Percentiles rank a stretch among this genome's conserved stretches.
Evolutionary conservation across 2,113 vertebrate genomes (phyloP).

Genomic region (Hypocryptadius cinnamomeus): DNA sequence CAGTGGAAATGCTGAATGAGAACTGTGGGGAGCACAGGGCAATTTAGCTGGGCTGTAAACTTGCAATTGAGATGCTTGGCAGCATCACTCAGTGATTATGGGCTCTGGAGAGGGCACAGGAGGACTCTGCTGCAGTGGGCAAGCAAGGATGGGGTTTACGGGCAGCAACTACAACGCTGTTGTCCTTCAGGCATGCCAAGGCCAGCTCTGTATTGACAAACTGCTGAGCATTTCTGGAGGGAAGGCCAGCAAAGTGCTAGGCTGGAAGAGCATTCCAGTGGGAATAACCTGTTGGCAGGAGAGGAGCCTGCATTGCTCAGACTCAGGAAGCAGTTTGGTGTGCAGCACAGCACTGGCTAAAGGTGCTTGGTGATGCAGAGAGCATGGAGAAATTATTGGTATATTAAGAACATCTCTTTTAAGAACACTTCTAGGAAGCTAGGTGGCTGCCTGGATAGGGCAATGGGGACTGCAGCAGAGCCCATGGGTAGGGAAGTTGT

Average conservation of each 20-base stretch:
- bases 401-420: background rate
- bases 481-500: background rate
- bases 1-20: background rate
- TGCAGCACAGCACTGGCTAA: background rate
- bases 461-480: background rate
- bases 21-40: background rate
- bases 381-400: background rate
- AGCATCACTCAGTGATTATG: background rate
- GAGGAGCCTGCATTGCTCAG: background rate
- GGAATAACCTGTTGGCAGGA: background rate
- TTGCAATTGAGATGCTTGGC: slow-evolving; percentile 3
- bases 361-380: background rate
- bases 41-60: background rate
- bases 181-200: background rate
- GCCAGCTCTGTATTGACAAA: background rate
- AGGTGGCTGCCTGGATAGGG: background rate
- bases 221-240: background rate
- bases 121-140: background rate
- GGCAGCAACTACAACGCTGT: background rate
- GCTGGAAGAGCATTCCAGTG: background rate
- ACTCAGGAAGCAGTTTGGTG: background rate
- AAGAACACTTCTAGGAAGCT: background rate
- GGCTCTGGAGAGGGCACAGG: background rate
- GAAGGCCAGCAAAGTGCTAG: background rate
- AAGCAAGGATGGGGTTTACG: background rate